Percentiles rank a stretch among this genome's conserved stretches.
phyloP scores from a whole-genome alignment of 2,888 invertebrate species.

The Drosophila robusta region DNA sequence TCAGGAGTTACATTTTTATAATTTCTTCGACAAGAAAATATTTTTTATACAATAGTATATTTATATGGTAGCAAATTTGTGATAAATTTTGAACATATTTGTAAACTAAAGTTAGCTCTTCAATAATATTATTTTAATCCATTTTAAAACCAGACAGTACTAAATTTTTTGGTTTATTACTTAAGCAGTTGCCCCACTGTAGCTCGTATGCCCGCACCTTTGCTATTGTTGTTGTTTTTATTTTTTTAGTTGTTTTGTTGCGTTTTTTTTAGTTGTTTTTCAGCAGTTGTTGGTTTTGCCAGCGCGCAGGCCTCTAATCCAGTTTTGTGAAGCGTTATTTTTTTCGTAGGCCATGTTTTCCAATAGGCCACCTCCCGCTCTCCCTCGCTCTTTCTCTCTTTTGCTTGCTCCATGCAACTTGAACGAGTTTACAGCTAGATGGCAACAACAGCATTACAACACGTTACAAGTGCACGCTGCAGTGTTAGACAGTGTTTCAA shows the following conservation, averaged over 20 bases:
- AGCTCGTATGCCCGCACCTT: constrained; percentile 16
- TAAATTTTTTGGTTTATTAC: neutral
- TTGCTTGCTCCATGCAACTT: constrained; percentile 49
- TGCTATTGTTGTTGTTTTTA: constrained; percentile 16
- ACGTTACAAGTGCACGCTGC: constrained; percentile 77
- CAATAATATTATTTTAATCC: too few species aligned
- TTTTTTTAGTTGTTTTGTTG: constrained; percentile 16
- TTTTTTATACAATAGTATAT: too few species aligned
- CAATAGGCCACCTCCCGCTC: constrained; percentile 22
- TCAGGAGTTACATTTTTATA: too few species aligned
- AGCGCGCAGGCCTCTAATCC: constrained; percentile 60
- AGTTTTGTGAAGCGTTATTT: constrained; percentile 58
- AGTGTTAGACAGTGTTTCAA: constrained; percentile 63
- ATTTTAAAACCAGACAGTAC: too few species aligned
- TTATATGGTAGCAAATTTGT: too few species aligned
- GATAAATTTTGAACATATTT: too few species aligned
- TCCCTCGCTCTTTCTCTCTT: constrained; percentile 6
- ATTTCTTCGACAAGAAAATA: too few species aligned
- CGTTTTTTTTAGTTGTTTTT: constrained; percentile 4
- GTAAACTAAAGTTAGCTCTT: too few species aligned
- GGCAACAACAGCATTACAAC: constrained; percentile 54
- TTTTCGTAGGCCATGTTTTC: constrained; percentile 27
- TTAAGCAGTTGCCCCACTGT: constrained; percentile 26
- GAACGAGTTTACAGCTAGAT: constrained; percentile 71
- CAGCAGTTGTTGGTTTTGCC: constrained; percentile 21